Conservation (phyloP, 64 coral and sea anemone genomes). For the Dendronephthya gigantea region DNA sequence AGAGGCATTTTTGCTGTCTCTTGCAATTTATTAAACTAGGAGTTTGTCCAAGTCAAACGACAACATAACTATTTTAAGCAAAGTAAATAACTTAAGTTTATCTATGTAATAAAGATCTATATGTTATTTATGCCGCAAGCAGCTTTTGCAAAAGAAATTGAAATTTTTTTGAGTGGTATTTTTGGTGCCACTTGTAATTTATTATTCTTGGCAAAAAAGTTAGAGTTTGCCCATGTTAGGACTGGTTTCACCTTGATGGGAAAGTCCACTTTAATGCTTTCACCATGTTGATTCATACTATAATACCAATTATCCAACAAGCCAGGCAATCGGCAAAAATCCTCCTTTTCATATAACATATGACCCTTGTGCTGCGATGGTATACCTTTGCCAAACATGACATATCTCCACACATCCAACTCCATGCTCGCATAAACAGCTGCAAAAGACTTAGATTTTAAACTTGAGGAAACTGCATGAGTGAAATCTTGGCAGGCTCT, state of each 20-base stretch:
- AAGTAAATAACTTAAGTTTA: background rate
- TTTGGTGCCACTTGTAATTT: background rate
- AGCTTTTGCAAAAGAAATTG: conserved; percentile 7
- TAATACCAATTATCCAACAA: background rate
- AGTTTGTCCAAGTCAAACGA: background rate
- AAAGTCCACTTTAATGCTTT: background rate
- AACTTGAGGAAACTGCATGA: background rate
- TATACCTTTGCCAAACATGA: background rate
- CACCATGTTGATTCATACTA: background rate
- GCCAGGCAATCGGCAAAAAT: background rate
- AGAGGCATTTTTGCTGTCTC: background rate
- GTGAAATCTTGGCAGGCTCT: background rate
- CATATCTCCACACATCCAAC: background rate
- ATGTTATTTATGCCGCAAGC: background rate
- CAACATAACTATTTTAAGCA: background rate
- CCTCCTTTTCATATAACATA: background rate
- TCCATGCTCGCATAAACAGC: background rate
- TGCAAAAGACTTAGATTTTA: background rate
- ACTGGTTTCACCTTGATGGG: background rate
- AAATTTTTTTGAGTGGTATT: background rate
- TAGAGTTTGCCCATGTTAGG: background rate
- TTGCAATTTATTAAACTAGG: background rate
- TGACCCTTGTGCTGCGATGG: background rate
- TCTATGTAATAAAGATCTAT: background rate
- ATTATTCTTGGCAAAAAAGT: background rate